These are phyloP conservation scores for Cettia cetti DNA, from an alignment of 2,113 vertebrate species.

Conservation along the genomic window DNA sequence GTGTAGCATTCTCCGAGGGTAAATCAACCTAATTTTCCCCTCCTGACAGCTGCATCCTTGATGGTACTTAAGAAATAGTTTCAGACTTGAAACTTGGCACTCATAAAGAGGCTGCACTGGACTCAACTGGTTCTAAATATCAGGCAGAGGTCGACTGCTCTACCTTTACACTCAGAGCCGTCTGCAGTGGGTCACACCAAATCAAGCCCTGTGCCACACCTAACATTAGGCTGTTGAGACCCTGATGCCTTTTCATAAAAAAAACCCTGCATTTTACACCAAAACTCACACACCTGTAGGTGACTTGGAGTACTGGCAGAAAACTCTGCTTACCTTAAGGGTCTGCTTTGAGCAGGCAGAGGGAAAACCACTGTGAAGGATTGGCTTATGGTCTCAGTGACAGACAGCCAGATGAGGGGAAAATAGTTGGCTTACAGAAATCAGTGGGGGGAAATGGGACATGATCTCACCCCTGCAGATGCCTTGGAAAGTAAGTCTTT, in stretches of 20 bases:
- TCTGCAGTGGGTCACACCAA: neutral
- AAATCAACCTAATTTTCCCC: slow-evolving; percentile 24
- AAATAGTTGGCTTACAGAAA: neutral
- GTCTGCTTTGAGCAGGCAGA: neutral
- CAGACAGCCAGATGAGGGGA: neutral
- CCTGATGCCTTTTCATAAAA: neutral
- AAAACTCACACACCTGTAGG: neutral
- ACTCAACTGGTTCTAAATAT: neutral
- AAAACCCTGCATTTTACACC: neutral
- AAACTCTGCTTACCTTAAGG: neutral
- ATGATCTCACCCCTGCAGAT: neutral
- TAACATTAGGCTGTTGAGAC: neutral
- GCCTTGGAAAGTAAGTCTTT: neutral
- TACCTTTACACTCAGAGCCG: neutral
- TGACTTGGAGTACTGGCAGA: neutral
- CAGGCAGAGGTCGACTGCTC: accelerated
- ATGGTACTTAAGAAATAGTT: neutral
- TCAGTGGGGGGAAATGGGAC: neutral
- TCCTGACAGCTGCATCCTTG: slow-evolving; percentile 23
- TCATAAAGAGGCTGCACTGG: neutral
- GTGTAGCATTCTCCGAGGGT: neutral
- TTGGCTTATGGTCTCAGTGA: neutral
- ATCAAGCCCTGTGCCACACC: neutral
- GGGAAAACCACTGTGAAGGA: neutral
- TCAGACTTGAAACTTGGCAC: neutral